Base-by-base conservation (phyloP, 2,888 invertebrate genomes). In the Tenthredo distinguenda region DNA sequence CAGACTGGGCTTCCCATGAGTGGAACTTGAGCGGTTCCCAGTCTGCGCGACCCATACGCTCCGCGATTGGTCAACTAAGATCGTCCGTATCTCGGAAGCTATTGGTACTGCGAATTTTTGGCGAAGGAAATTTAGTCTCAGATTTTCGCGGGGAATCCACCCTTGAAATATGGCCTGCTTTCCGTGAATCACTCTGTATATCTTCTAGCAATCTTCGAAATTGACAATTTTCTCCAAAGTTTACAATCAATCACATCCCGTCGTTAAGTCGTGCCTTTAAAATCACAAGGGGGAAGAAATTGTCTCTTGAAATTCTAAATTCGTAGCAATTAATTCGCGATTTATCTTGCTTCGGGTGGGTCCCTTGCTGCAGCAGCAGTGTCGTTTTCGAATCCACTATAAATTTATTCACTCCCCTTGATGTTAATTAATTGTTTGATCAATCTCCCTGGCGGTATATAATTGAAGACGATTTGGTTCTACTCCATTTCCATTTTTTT, bases 321-420 rank as follows among this genome's bases (percentile, higher is more conserved):
- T 43, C 72, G 43, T 21, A 43, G 40, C 72, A 74, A 74, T 74
- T 74, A 74, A 43, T 43, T 74, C 43, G 43, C n/a, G 12, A 74
- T 74, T 74, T 21, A 74, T 74, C 72, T 74, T 43, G 43, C 40
- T 71, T 37, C 43, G 34, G 68, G 1, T 68, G 34, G 68, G 1
- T 68, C 12, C 68, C 34, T 34, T 3, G 18, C n/a, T 55, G 18
- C 55, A 43, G 58, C 12, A 21, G 55, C 12, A 26, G 26, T 62
- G 62, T 62, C 62, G 62, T 26, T 26, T 62, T 21, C 26, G 26
- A 62, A 21, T 26, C 62, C 26, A 26, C 62, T 12, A 18, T 18
- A 26, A 62, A 62, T 62, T 62, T 62, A 62, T 62, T 62, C 62
- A 26, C 12, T 12, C 62, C 10, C 3, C 62, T 26, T n/a, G 71